These are phyloP conservation scores for Hydra vulgaris DNA, from an alignment of 30 jellyfish, hydroid and myxozoan species.

Conservation along the genomic window DNA sequence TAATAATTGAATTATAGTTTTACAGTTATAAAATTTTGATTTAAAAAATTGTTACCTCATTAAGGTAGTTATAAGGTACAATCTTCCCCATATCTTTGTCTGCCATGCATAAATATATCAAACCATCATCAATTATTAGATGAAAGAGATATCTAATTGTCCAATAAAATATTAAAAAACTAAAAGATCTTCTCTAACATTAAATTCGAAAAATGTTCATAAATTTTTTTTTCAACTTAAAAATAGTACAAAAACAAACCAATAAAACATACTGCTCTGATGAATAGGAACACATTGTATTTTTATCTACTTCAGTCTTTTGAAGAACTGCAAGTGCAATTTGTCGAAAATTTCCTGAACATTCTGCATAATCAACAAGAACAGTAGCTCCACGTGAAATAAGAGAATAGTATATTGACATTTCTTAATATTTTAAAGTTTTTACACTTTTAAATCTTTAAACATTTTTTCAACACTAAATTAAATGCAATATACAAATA, in stretches of 20 bases:
- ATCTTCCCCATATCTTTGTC: conserved; percentile 83
- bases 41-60: conserved; percentile 38
- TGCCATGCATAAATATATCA: conserved; percentile 70
- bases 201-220: not conserved
- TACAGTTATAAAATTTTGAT: not conserved
- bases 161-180: not conserved
- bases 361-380: conserved; percentile 67
- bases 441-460: too few species aligned
- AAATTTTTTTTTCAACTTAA: not conserved
- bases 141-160: conserved; percentile 66
- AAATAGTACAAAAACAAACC: too few species aligned
- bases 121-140: conserved; percentile 55
- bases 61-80: conserved; percentile 65
- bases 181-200: not conserved
- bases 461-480: too few species aligned
- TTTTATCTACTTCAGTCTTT: conserved; percentile 31
- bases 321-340: conserved; percentile 53
- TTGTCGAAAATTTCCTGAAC: conserved; percentile 74
- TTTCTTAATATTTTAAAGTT: not conserved
- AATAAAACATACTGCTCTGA: conserved; percentile 73
- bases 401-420: conserved; percentile 76
- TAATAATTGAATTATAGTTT: too few species aligned
- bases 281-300: conserved; percentile 67
- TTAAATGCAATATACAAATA: too few species aligned
- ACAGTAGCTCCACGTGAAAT: conserved; percentile 62